Evolutionary conservation across 1,140 invertebrate species (phyloP).

Genomic region (Meteorus sp.): DNA sequence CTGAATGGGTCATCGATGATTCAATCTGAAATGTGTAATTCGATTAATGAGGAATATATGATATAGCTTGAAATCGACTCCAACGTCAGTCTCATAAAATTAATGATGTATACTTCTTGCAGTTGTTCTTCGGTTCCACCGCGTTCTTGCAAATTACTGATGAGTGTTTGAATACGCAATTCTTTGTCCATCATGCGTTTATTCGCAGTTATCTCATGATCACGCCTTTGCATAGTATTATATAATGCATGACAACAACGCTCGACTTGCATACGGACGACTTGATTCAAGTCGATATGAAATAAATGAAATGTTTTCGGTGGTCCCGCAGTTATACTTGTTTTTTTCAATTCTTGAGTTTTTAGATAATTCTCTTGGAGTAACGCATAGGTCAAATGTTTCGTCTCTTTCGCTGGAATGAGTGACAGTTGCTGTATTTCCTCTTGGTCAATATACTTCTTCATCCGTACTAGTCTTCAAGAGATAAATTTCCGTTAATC

Average conservation of each 20-base stretch:
- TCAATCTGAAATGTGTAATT: conserved; percentile 62
- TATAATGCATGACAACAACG: conserved; percentile 77
- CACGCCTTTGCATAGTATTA: conserved; percentile 68
- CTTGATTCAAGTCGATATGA: conserved; percentile 70
- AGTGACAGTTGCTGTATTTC: conserved; percentile 86
- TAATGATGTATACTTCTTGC: conserved; percentile 64
- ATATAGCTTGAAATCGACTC: background rate
- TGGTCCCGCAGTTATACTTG: conserved; percentile 56
- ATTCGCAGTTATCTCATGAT: conserved; percentile 66
- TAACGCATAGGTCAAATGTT: conserved; percentile 78
- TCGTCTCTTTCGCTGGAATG: conserved; percentile 87
- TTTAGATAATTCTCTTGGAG: conserved; percentile 81
- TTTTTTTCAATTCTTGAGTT: conserved; percentile 64
- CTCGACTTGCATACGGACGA: conserved; percentile 73
- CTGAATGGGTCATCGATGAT: conserved; percentile 78
- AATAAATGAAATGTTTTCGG: conserved; percentile 77
- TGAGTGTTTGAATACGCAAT: conserved; percentile 77
- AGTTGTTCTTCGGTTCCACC: conserved; percentile 75
- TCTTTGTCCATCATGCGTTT: conserved; percentile 83
- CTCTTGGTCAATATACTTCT: conserved; percentile 83
- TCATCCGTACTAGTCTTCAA: conserved; percentile 71
- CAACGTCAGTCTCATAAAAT: conserved; percentile 14
- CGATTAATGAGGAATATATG: background rate
- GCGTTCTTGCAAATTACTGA: conserved; percentile 72
- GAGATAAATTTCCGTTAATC: background rate